Percentiles rank a stretch among this genome's conserved stretches.
phyloP scores from a whole-genome alignment of 2,797 vertebrate genomes.

The Pantherophis vulpinus region DNA sequence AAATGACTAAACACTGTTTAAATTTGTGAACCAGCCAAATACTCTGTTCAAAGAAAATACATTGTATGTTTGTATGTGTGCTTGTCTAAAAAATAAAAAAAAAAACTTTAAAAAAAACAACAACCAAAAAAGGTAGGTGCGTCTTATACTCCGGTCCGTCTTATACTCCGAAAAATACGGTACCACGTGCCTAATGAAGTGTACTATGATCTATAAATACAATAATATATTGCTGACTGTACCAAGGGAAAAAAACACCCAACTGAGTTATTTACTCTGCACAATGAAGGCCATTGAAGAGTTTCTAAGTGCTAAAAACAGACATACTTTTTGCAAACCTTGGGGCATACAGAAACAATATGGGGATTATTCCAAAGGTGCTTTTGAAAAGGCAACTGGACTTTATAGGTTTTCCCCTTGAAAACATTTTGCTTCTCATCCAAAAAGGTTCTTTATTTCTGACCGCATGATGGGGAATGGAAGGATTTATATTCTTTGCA shows the following conservation, averaged over 20 bases:
- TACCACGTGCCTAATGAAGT: not conserved
- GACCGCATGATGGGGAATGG: not conserved
- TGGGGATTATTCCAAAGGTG: not conserved
- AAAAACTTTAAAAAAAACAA: no score
- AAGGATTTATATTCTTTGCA: not conserved
- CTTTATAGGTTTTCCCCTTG: not conserved
- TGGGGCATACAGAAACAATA: not conserved
- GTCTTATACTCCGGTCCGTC: no score
- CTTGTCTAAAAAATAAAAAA: no score
- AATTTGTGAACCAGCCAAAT: no score
- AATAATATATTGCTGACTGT: not conserved
- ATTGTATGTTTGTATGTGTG: no score
- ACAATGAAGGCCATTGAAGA: not conserved
- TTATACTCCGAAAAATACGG: no score
- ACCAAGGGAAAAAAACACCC: not conserved
- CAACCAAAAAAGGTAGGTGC: no score
- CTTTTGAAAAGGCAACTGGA: not conserved
- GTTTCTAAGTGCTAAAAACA: not conserved
- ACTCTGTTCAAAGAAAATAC: no score
- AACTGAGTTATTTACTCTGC: not conserved
- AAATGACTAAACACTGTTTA: no score
- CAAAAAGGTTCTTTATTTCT: not conserved
- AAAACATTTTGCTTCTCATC: not conserved
- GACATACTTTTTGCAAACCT: not conserved
- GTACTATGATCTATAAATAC: not conserved